Evolutionary conservation across 2,113 vertebrate species (phyloP).

Genomic region (Leucoraja erinaceus): DNA sequence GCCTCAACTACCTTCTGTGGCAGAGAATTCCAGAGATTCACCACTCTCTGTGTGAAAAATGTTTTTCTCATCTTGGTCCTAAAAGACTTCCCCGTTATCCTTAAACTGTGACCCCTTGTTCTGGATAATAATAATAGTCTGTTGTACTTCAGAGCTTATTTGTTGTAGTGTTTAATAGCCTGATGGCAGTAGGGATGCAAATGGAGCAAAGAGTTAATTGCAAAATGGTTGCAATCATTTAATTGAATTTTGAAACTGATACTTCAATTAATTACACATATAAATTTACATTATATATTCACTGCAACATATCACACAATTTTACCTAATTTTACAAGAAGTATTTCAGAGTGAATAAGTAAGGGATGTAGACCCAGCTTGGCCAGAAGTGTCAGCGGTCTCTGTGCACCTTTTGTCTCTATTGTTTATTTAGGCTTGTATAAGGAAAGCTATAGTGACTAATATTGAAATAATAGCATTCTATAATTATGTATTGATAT

Average conservation of each 20-base stretch:
- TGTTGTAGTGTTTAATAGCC: too few species aligned
- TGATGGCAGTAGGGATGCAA: too few species aligned
- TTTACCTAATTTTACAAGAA: neutral
- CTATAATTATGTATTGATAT: neutral
- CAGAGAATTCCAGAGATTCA: too few species aligned
- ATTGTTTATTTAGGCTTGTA: neutral
- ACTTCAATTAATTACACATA: neutral
- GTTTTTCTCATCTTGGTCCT: too few species aligned
- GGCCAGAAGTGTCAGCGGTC: neutral
- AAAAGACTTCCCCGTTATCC: too few species aligned
- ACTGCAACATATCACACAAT: neutral
- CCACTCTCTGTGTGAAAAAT: too few species aligned
- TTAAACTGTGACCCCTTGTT: too few species aligned
- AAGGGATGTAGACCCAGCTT: neutral
- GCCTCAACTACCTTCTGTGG: too few species aligned
- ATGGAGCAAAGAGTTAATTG: neutral
- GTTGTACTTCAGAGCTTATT: too few species aligned
- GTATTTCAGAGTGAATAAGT: conserved; percentile 1
- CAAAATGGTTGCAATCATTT: neutral
- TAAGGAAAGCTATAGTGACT: neutral
- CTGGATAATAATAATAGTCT: too few species aligned
- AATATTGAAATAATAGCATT: neutral
- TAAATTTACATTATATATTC: neutral
- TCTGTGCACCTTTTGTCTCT: neutral
- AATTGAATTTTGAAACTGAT: neutral